Conservation (phyloP, 2,797 vertebrate genomes). For the Mergus octosetaceus region DNA sequence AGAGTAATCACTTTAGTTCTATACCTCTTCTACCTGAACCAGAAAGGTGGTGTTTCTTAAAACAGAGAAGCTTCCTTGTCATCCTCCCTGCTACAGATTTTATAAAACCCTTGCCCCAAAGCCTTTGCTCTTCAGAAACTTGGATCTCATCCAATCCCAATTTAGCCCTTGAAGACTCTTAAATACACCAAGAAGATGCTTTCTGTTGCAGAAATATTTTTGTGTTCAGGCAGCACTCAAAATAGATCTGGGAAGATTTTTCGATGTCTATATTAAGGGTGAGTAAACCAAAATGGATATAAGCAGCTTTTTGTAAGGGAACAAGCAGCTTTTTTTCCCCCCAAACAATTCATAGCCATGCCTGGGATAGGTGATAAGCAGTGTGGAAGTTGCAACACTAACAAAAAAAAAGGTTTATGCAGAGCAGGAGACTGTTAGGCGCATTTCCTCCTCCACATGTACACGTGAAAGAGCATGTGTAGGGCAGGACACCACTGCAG, state of each 20-base stretch:
- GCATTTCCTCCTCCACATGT: background rate
- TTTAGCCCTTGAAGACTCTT: conserved; percentile 48
- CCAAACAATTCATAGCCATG: background rate
- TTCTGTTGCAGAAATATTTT: conserved; percentile 49
- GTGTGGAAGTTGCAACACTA: background rate
- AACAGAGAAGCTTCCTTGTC: background rate
- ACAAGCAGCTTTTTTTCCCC: background rate
- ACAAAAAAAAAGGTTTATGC: background rate
- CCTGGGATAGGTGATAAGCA: background rate
- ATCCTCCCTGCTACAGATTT: background rate
- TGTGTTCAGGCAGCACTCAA: conserved; percentile 32
- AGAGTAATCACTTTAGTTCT: too few relatives aligned
- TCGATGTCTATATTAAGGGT: conserved; percentile 39
- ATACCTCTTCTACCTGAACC: too few relatives aligned
- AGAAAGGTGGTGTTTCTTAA: background rate
- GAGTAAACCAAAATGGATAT: background rate
- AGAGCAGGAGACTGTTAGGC: background rate
- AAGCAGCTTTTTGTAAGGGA: conserved; percentile 5
- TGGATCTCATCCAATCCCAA: conserved; percentile 30
- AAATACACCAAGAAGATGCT: conserved; percentile 32
- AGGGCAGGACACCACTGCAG: background rate
- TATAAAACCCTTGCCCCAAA: background rate
- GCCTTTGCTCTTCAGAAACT: background rate
- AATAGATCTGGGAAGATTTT: conserved; percentile 69
- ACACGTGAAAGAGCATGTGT: rapidly evolving